phyloP scores from a whole-genome alignment of 2,113 vertebrate genomes.

The Taxidea taxus region DNA sequence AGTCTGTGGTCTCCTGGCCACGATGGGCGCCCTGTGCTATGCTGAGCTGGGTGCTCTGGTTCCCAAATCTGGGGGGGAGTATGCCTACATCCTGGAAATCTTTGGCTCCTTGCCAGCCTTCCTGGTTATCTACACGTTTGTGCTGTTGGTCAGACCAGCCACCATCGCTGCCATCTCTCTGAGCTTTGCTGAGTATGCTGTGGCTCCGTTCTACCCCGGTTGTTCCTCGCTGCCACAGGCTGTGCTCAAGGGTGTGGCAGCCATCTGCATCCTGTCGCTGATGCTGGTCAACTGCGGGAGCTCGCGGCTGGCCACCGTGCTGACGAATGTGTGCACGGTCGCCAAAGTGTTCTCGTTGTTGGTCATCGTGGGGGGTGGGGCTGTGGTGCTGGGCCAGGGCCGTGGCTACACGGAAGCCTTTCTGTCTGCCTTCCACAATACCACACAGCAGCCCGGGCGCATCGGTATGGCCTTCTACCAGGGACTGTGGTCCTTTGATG shows the following conservation, averaged over 20 bases:
- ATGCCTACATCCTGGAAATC: conserved; percentile 88
- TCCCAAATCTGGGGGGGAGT: conserved; percentile 88
- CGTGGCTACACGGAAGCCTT: conserved; percentile 56
- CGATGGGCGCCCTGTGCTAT: conserved; percentile 85
- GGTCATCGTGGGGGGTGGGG: conserved; percentile 85
- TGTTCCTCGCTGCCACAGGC: conserved; percentile 79
- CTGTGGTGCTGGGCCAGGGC: conserved; percentile 75
- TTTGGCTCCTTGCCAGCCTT: conserved; percentile 89
- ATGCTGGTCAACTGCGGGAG: conserved; percentile 83
- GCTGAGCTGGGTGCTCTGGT: conserved; percentile 88
- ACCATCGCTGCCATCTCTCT: conserved; percentile 83
- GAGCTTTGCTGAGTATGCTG: conserved; percentile 85
- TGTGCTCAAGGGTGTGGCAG: conserved; percentile 80
- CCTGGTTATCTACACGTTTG: conserved; percentile 82
- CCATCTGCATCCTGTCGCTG: conserved; percentile 81
- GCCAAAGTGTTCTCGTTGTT: conserved; percentile 85
- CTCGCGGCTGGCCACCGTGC: conserved; percentile 77
- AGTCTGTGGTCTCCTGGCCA: conserved; percentile 82
- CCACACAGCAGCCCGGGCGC: conserved; percentile 62
- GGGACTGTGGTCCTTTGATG: conserved; percentile 88
- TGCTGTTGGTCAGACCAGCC: conserved; percentile 84
- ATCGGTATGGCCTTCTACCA: conserved; percentile 89
- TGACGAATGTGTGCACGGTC: conserved; percentile 86
- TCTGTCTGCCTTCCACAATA: conserved; percentile 84
- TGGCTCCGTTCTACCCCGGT: conserved; percentile 83